Base-by-base conservation (phyloP, 92 coral and sea anemone species). In the Palythoa heliodiscus region DNA sequence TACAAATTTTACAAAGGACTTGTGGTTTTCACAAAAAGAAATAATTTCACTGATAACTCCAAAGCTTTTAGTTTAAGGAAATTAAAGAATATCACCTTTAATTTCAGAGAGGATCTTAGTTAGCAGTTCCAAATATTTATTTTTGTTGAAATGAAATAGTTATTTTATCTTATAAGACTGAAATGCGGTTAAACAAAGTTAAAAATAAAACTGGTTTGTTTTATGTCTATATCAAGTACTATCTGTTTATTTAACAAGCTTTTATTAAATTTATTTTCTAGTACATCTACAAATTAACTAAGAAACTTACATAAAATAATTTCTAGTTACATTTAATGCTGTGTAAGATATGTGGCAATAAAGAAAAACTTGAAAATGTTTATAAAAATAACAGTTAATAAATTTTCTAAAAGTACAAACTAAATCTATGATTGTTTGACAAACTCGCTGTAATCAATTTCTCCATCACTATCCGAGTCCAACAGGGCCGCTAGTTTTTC, bases 401-500 rank as follows among this genome's bases (percentile, higher is more conserved):
- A 55, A 55, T 55, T 16, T 55, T 55, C 61, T 55, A 12, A 19
- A 12, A 16, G 61, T 12, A 12, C 15, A 55, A 55, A 55, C 15
- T 16, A 55, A 55, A 55, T 16, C 16, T 38, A 77, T 35, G 91
- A 92, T 77, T 87, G 87, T 70, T 90, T 91, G 11, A 91, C 92
- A 88, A 93, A 95, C 71, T 93, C 98, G 64, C 98, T 93, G 72
- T 95, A 93, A 55, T 95, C 95, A 35, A 95, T 92, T 66, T 93
- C 93, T 1, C 98, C 98, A 60, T 92, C 93, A 13, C 92, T 90
- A 72, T 95, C 97, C 5, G 78, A 60, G 75, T 95, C 98, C 68
- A 95, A 71, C 73, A 93, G 14, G 22, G 90, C 89, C 15, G 92
- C 93, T 13, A 93, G 86, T 77, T 89, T 93, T 14, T 90, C 95